Base-by-base conservation (phyloP, 2,113 vertebrate species). In the Sinosuthora webbiana region DNA sequence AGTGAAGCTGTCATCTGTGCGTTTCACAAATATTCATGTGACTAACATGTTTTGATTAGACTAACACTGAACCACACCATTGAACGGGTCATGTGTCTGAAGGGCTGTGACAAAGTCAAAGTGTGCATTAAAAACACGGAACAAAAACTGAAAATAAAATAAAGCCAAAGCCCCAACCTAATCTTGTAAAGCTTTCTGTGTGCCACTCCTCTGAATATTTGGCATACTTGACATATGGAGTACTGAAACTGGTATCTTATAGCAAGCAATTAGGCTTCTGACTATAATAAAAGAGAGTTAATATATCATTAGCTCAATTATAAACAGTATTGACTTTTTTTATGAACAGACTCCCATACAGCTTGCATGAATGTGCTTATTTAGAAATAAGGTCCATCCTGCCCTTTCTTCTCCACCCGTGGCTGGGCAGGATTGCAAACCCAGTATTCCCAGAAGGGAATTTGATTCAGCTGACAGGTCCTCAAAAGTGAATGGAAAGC, bases 31-130 rank as follows among this genome's bases (percentile, higher is more conserved):
- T 97, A 96, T 96, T 96, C 93, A 95, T 92, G 87, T 90, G 96
- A 93, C 89, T 93, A 91, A 89, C 95, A 94, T 95, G 94, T 97
- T 97, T 96, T 96, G 79, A 97, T 97, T 97, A 96, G 79, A 95
- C 79, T 85, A 91, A 96, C 77, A 85, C 63, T 77, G 68, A 97
- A 87, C 90, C 63, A 77, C 86, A 60, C 79, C 90, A 84, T 9
- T 80, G 59, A 94, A 75, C 11, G 60, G 93, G 95, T 94, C 96
- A 75, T 91, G 87, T 81, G 50, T 88, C 93, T 88, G 50, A 93
- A 89, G 65, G 7, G 3, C 84, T 87, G 74, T 84, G 91, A 93
- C 90, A 67, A 95, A 78, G 91, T 57, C 55, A 94, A 87, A 91
- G 79, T 1, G 1, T 86, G 53, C 1, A 2, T 91, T 83, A 52